A percentile compares a stretch with the other conserved stretches of the same genome.
phyloP scores from a whole-genome alignment of 2,888 invertebrate genomes.

The Diarsia mendica region DNA sequence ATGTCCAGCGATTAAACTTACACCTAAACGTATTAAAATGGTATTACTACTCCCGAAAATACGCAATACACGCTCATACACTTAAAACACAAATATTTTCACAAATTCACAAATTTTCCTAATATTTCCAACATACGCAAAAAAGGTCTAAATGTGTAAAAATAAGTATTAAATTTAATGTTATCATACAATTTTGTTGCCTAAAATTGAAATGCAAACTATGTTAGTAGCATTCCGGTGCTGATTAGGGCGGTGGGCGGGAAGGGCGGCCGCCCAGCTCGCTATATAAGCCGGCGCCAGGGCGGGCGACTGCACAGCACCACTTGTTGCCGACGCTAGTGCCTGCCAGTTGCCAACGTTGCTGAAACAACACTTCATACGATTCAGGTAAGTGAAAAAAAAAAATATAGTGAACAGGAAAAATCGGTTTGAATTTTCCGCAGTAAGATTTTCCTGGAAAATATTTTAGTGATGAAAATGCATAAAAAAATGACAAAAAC shows the following conservation, averaged over 20 bases:
- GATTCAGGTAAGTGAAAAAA: constrained; percentile 80
- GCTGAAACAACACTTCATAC: constrained; percentile 73
- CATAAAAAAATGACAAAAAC: not conserved
- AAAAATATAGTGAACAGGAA: constrained; percentile 14
- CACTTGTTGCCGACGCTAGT: constrained; percentile 85
- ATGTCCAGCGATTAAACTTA: constrained; percentile 37
- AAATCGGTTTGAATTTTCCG: not conserved
- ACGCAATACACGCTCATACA: not conserved
- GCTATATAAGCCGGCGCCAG: constrained; percentile 84
- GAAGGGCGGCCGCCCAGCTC: constrained; percentile 69
- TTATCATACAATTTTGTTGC: constrained; percentile 76
- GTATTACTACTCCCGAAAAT: constrained; percentile 4
- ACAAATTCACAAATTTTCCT: constrained; percentile 27
- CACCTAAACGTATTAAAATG: constrained; percentile 24
- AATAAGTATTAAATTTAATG: constrained; percentile 62
- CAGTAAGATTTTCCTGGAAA: not conserved
- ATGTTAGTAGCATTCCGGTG: constrained; percentile 81
- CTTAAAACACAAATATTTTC: not conserved
- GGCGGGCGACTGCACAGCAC: constrained; percentile 86
- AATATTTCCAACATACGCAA: constrained; percentile 12
- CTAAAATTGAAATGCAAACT: constrained; percentile 86
- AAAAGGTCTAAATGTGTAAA: constrained; percentile 38
- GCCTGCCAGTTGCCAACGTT: constrained; percentile 79
- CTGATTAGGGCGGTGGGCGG: constrained; percentile 86
- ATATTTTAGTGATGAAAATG: not conserved